Base-by-base conservation (phyloP, 1,140 invertebrate genomes). In the Lordiphosa mommai region DNA sequence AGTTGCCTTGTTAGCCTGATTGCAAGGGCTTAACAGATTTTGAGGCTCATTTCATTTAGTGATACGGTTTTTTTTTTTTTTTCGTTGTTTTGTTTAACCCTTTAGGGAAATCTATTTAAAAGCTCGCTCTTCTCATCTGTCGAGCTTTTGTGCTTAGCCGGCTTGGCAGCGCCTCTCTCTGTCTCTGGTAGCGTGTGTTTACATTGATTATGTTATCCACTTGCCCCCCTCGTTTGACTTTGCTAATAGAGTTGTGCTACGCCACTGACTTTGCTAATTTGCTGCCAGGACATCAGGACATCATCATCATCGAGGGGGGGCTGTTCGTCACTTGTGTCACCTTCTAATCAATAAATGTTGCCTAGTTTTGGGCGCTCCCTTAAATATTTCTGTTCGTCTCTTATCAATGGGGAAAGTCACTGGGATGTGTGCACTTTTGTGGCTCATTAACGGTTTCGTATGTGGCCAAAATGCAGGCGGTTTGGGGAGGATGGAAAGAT, bases 131-230 rank as follows among this genome's bases (percentile, higher is more conserved):
- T 41, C 29, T 14, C 44, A 32, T 37, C 34, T 32, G 48, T 20
- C 17, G 1, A 9, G 7, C 20, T 41, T n/a, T 41, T 10, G 14
- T 7, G 6, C 8, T 30, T 6, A 12, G 4, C 20, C 16, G 5
- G 8, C 46, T 33, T 48, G 7, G n/a, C 17, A 41, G 16, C 51
- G 10, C 1, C 17, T 23, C 14, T 16, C 17, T 38, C 27, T 47
- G 37, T 55, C 52, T 66, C 46, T 37, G 14, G 20, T 12, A 27
- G 40, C n/a, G n/a, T 20, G 40, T 23, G 77, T 82, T 82, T 84
- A 84, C 77, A 84, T 77, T 84, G 77, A 84, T 84, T 84, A 84
- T 84, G 77, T 84, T 84, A 84, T 63, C 60, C 63, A 61, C 56
- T 61, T 57, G 49, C 61, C 41, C 37, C 57, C 65, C 6, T 52